Evolutionary conservation across 1,140 invertebrate genomes (phyloP).

Genomic region (Anoplolepis gracilipes): DNA sequence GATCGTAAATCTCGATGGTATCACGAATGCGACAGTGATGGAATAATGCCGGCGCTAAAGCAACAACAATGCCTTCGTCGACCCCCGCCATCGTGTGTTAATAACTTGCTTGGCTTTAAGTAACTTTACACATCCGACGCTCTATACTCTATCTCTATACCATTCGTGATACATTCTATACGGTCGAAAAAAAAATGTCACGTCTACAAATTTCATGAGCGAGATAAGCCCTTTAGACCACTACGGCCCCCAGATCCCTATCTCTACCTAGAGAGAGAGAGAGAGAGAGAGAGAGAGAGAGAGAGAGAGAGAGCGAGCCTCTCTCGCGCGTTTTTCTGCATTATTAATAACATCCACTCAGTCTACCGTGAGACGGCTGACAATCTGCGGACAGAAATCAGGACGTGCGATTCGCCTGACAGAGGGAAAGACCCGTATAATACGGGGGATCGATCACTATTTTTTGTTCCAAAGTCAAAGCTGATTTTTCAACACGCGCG

Average conservation of each 20-base stretch:
- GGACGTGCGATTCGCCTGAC: not conserved
- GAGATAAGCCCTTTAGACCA: conserved; percentile 36
- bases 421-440: conserved; percentile 18
- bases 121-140: conserved; percentile 28
- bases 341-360: conserved; percentile 39
- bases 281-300: not conserved
- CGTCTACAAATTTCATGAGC: conserved; percentile 44
- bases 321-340: conserved; percentile 40
- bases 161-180: conserved; percentile 10
- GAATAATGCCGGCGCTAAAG: conserved; percentile 17
- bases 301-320: not conserved
- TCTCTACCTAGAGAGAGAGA: too few species aligned
- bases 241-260: too few species aligned
- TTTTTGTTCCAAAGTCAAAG: not conserved
- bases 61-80: not conserved
- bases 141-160: too few species aligned
- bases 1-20: conserved; percentile 49
- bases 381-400: conserved; percentile 42
- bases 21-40: conserved; percentile 16
- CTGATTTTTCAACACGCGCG: conserved; percentile 35
- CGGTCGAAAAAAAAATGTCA: conserved; percentile 36
- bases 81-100: conserved; percentile 1
- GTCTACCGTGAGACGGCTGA: not conserved
- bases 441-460: conserved; percentile 56
- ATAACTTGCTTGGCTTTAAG: conserved; percentile 41